Evolutionary conservation across 2,888 invertebrate genomes (phyloP).

Genomic region (Gerris lacustris): DNA sequence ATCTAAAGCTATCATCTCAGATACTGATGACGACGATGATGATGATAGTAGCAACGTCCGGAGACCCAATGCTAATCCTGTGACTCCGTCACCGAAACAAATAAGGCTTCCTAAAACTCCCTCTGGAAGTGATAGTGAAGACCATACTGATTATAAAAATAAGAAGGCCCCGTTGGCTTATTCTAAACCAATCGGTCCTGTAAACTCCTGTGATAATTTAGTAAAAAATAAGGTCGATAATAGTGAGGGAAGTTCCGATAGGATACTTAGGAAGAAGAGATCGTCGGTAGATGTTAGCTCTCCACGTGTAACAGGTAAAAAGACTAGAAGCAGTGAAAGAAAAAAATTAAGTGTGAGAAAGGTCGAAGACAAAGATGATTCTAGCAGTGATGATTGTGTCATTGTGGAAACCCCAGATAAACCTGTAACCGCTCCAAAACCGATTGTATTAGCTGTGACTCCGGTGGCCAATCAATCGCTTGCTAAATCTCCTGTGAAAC

Average conservation of each 20-base stretch:
- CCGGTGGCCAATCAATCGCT: neutral
- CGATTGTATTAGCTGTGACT: too few relatives aligned
- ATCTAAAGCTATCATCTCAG: slow-evolving; percentile 28
- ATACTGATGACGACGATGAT: slow-evolving; percentile 34
- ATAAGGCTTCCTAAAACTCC: slow-evolving; percentile 23
- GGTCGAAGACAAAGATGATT: neutral
- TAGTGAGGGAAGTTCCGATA: neutral
- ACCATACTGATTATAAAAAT: neutral
- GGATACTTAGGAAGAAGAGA: neutral
- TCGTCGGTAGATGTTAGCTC: neutral
- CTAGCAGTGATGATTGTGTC: neutral
- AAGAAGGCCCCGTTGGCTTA: neutral
- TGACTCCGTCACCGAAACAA: slow-evolving; percentile 19
- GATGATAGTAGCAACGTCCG: slow-evolving; percentile 31
- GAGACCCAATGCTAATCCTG: slow-evolving; percentile 15
- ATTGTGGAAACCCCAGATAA: neutral
- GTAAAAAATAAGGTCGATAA: neutral
- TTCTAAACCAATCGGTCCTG: neutral
- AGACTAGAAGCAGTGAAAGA: neutral
- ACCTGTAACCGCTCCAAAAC: too few relatives aligned
- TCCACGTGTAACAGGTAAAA: neutral
- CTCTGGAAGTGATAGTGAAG: slow-evolving; percentile 26
- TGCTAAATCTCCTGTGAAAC: neutral
- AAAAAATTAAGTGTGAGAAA: too few relatives aligned
- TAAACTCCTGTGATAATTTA: slow-evolving; percentile 6